phyloP scores from a whole-genome alignment of 2,113 vertebrate species.

The Taurulus bubalis region DNA sequence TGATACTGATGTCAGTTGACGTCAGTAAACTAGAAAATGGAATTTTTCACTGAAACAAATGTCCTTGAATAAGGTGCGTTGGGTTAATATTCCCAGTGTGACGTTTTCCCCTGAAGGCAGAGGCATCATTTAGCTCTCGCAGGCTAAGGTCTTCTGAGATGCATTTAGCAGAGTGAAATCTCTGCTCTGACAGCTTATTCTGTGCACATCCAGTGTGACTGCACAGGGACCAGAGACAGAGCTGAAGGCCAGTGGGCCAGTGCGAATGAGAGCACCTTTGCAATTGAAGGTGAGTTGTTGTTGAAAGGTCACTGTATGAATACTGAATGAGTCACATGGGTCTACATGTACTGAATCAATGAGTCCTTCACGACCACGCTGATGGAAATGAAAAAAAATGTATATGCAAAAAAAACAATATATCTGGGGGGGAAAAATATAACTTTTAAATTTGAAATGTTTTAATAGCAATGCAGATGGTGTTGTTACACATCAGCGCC shows the following conservation, averaged over 20 bases:
- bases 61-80: slow-evolving; percentile 63
- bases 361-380: slow-evolving; percentile 28
- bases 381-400: slow-evolving; percentile 55
- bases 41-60: slow-evolving; percentile 56
- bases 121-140: slow-evolving; percentile 62
- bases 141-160: slow-evolving; percentile 61
- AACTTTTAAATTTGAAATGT: slow-evolving; percentile 28
- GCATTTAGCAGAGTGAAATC: slow-evolving; percentile 68
- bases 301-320: slow-evolving; percentile 72
- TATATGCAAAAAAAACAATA: slow-evolving; percentile 46
- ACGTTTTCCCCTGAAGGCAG: slow-evolving; percentile 46
- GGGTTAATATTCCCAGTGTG: slow-evolving; percentile 64
- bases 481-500: slow-evolving; percentile 24
- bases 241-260: slow-evolving; percentile 61
- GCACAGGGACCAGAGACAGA: slow-evolving; percentile 45
- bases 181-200: slow-evolving; percentile 72
- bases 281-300: slow-evolving; percentile 61
- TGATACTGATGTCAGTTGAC: slow-evolving; percentile 6
- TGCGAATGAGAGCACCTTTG: slow-evolving; percentile 55
- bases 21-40: slow-evolving; percentile 30
- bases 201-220: slow-evolving; percentile 50
- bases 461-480: slow-evolving; percentile 55
- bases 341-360: slow-evolving; percentile 58
- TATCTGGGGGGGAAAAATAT: neutral
- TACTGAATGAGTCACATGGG: slow-evolving; percentile 60